A percentile compares a stretch with the other conserved stretches of the same genome.
Conservation (phyloP, 2,113 vertebrate species). For the Aegotheles bennettii region DNA sequence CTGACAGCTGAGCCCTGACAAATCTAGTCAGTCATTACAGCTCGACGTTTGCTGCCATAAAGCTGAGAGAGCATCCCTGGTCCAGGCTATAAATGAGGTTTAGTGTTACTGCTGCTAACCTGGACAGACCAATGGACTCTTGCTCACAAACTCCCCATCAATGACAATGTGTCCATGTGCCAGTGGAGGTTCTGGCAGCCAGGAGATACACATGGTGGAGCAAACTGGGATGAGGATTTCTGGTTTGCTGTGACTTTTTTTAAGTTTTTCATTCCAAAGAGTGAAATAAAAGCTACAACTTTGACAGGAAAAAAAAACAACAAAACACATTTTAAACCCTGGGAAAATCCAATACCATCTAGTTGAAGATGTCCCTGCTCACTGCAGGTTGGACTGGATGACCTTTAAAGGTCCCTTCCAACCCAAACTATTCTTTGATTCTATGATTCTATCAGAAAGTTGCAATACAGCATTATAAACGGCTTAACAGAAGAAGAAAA, state of each 20-base stretch:
- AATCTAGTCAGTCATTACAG: background rate
- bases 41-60: rapidly evolving
- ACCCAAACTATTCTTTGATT: background rate
- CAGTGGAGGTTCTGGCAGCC: background rate
- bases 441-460: background rate
- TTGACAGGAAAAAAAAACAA: background rate
- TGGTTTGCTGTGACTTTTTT: background rate
- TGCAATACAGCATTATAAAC: background rate
- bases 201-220: background rate
- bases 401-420: background rate
- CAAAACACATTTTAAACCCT: background rate
- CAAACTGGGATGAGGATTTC: background rate
- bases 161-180: background rate
- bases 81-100: rapidly evolving
- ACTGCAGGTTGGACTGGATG: background rate
- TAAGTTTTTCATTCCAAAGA: background rate
- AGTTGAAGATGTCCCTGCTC: background rate
- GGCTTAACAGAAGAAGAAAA: background rate
- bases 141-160: rapidly evolving
- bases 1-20: background rate
- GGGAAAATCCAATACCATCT: background rate
- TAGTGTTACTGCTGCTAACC: rapidly evolving
- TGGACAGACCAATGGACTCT: rapidly evolving
- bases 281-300: background rate
- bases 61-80: rapidly evolving